phyloP scores from a whole-genome alignment of 2,113 vertebrate species.

The Sceloporus undulatus region DNA sequence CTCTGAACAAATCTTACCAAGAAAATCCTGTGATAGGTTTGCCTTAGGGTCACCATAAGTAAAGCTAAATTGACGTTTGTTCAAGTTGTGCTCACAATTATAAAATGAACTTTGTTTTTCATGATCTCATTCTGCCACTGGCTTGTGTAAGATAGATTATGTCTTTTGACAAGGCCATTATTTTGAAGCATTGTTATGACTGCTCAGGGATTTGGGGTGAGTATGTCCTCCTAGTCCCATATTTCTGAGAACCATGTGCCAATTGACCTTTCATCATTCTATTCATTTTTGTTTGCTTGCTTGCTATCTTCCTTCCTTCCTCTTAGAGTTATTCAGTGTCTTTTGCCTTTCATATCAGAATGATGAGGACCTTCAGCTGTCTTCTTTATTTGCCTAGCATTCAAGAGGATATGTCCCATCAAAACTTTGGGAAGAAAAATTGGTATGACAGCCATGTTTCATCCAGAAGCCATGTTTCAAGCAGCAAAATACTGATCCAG shows the following conservation, averaged over 20 bases:
- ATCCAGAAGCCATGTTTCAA: too few relatives aligned
- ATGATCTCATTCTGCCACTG: not conserved
- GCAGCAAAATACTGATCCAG: too few relatives aligned
- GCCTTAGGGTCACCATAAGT: too few relatives aligned
- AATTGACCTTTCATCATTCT: not conserved
- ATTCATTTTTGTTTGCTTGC: not conserved
- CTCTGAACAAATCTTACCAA: too few relatives aligned
- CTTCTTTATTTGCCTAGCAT: not conserved
- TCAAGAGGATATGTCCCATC: not conserved
- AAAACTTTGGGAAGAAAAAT: too few relatives aligned
- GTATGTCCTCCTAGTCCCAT: not conserved
- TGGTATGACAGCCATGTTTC: too few relatives aligned
- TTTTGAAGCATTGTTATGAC: not conserved
- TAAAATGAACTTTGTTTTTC: not conserved
- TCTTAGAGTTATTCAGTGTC: not conserved
- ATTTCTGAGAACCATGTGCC: not conserved
- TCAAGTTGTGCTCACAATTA: not conserved
- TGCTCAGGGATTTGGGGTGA: not conserved
- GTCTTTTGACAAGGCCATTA: not conserved
- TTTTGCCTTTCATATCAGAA: not conserved
- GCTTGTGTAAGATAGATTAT: not conserved
- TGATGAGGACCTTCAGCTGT: not conserved
- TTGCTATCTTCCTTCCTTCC: not conserved
- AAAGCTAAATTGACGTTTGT: conserved; percentile 1
- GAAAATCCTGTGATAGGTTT: too few relatives aligned